Base-by-base conservation (phyloP, 2,888 invertebrate genomes). In the Lydus trimaculatus region DNA sequence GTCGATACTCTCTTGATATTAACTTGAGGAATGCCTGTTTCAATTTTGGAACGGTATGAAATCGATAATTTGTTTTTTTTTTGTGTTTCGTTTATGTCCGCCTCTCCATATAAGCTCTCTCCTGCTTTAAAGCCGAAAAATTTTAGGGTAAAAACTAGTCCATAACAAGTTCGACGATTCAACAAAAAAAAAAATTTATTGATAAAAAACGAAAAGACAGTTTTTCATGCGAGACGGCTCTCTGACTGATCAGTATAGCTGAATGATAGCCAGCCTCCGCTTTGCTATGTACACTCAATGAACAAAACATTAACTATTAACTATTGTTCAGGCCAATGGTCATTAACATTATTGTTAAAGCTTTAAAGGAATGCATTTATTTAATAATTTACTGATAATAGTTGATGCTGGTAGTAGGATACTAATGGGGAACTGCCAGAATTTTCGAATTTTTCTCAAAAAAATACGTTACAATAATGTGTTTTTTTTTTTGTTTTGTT, bases 71-170 rank as follows among this genome's bases (percentile, higher is more conserved):
- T 79, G 79, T 82, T 78, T 78, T 81, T 82, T 78, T 77, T 75
- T n/a, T n/a, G n/a, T n/a, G n/a, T n/a, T 69, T 72, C 43, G 43
- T 43, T 43, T 43, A 43, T 43, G 43, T 43, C 17, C 43, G 43
- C 17, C 43, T 43, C 43, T 43, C 43, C 43, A 43, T 43, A 43
- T 43, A 43, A 43, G 43, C 43, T 43, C 4, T 39, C 39, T 43
- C 43, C 43, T 43, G 43, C 43, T 43, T 43, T 67, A 65, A 69
- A 63, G 69, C 63, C 65, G 70, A 82, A 83, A 84, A 82, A 82
- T 83, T n/a, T 81, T 75, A 72, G 78, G 77, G 77, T 76, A 84
- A 84, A 84, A 84, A 83, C 81, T 79, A 81, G 82, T 83, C 83
- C 82, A 81, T 80, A 80, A 79, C 83, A 80, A 82, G 84, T 79